Evolutionary conservation across 2,888 invertebrate species (phyloP).

Genomic region (Ennomos erosarius): DNA sequence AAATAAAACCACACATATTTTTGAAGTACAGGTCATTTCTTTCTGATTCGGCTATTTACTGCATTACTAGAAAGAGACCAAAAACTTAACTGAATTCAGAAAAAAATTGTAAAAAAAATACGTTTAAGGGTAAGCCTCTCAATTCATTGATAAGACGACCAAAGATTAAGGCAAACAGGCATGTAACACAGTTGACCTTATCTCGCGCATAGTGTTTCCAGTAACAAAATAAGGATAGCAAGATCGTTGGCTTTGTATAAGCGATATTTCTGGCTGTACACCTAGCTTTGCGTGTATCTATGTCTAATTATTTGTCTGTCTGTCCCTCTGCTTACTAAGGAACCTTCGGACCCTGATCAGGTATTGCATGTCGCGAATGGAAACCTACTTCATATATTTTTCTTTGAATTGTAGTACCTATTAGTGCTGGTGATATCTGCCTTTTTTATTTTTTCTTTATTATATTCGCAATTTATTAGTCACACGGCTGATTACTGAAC

Average conservation of each 20-base stretch:
- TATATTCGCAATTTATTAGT: conserved; percentile 1
- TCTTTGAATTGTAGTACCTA: background rate
- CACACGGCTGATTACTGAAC: no score
- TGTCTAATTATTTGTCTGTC: conserved; percentile 58
- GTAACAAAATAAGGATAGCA: background rate
- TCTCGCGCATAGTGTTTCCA: no score
- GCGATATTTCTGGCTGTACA: conserved; percentile 36
- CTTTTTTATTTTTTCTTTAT: conserved; percentile 13
- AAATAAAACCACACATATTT: no score
- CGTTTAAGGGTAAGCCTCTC: no score
- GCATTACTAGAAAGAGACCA: no score
- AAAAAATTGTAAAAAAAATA: no score
- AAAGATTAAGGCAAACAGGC: no score
- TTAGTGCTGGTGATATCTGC: background rate
- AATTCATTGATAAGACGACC: no score
- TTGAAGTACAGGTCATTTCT: no score
- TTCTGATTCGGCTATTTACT: no score
- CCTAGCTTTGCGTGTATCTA: conserved; percentile 36
- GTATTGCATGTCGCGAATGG: conserved; percentile 60
- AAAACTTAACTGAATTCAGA: no score
- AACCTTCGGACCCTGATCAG: conserved; percentile 74
- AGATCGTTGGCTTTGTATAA: conserved; percentile 16
- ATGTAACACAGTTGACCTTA: no score
- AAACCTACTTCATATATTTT: conserved; percentile 15
- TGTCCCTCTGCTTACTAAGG: conserved; percentile 75